These are phyloP conservation scores for Corydoras sp. DNA, from an alignment of 2,113 vertebrate species.

Conservation along the genomic window DNA sequence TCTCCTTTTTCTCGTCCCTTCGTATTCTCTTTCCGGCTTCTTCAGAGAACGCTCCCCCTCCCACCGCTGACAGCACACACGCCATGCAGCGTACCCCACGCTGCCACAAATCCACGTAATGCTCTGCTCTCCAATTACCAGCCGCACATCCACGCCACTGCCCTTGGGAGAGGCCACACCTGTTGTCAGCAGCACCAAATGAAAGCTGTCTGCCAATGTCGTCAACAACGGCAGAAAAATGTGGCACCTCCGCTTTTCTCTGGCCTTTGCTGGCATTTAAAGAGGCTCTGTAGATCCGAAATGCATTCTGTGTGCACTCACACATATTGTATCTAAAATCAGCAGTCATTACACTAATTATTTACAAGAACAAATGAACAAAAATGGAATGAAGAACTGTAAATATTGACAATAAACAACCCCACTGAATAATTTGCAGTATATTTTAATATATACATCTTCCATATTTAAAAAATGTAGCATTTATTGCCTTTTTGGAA, in stretches of 20 bases:
- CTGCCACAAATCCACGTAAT: conserved; percentile 50
- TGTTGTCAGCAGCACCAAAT: conserved; percentile 52
- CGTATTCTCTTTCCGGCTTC: conserved; percentile 17
- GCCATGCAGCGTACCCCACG: conserved; percentile 19
- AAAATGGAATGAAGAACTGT: too few species aligned
- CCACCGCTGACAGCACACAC: conserved; percentile 7
- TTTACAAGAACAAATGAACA: too few species aligned
- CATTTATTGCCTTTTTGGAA: too few species aligned
- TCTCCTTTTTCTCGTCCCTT: conserved; percentile 35
- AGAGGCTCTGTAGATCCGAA: too few species aligned
- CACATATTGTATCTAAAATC: too few species aligned
- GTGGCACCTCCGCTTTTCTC: background rate
- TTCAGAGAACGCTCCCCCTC: background rate
- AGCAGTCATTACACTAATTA: too few species aligned
- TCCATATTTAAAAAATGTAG: too few species aligned
- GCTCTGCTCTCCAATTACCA: conserved; percentile 53
- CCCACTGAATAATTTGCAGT: too few species aligned
- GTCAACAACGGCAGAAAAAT: background rate
- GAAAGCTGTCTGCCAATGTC: conserved; percentile 31
- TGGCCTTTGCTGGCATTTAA: too few species aligned
- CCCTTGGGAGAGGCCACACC: conserved; percentile 48
- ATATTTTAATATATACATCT: too few species aligned
- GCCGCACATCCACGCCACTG: conserved; percentile 27
- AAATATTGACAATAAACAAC: too few species aligned
- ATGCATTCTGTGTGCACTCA: too few species aligned